Evolutionary conservation across 1,140 invertebrate genomes (phyloP), one percentile per base, ranked within the genome.

Genomic region (Diprion similis): DNA sequence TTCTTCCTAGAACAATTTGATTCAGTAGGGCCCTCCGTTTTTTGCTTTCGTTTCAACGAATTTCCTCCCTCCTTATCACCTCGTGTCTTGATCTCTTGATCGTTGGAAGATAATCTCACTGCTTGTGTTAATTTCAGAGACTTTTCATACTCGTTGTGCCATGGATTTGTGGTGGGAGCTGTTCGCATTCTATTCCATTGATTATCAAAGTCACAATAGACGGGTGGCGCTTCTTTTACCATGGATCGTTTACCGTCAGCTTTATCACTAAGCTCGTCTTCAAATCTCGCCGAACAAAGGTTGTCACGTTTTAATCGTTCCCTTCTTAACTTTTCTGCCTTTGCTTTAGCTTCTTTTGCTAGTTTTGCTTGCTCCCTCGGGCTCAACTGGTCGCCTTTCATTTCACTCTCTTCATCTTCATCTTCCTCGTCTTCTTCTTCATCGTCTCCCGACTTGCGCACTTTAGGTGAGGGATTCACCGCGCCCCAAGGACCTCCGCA

Each of bases 401-500:
- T 70, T 11, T 47, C 68, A 18, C 76, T 72, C 51, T 80, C 73
- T 46, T 75, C 71, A 18, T 75, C 76, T 9, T 65, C 65, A 1
- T 76, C 75, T 11, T 77, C 77, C 1, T 71, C 73, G 4, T 59
- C 68, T 37, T 72, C 67, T 4, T 75, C 66, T 0, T 75, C 71
- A n/a, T 72, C 66, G 37, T 75, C 72, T 37, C 37, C 19, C 9
- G 46, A 4, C 10, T 51, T 66, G 10, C 45, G 13, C 37, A 65
- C 72, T 8, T 66, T 45, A 6, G 75, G 76, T 15, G 74, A 51
- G 1, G 76, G 75, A 67, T 69, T 64, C 6, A 19, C 72, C 13
- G 71, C 37, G 47, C 79, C 79, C 17, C 75, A 80, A 9, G 76
- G 76, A 7, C 74, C 79, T 45, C 74, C 75, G n/a, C 79, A 80